Evolutionary conservation across 2,888 invertebrate genomes (phyloP), one percentile per base, ranked within the genome.

Genomic region (Mylabris sibirica): DNA sequence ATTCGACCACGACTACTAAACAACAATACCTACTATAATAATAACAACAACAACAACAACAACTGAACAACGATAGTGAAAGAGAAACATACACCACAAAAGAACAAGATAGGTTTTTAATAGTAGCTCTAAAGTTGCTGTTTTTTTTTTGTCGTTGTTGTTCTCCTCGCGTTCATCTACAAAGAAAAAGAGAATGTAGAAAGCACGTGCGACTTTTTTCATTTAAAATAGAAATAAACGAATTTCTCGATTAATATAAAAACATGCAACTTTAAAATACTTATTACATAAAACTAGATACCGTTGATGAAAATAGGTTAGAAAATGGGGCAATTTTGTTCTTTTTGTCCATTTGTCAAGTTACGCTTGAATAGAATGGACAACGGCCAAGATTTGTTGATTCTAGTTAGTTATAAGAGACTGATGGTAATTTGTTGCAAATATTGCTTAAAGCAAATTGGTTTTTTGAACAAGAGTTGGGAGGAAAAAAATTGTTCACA

Each of bases 331-430:
- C 49, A 49, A 20, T 49, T 49, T 20, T 44, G 17, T n/a, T 4
- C 6, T 20, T 20, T 20, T 20, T 49, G 11, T 49, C 20, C 11
- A 49, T 11, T 67, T 66, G 59, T 30, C 65, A 57, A 67, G 70
- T 70, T 64, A 70, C 67, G 70, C 64, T 70, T 64, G 67, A 70
- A 60, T 67, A 59, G 60, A 57, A 66, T 20, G 44, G 66, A 65
- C 67, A 70, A 70, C 67, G 53, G 70, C 8, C 8, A 22, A 49
- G 49, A 20, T 49, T 49, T 49, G 49, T 49, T 11, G 49, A 49
- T 49, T 49, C 9, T 49, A 9, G 49, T 41, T 14, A 2, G 3
- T 14, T 14, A 41, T 14, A 14, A 17, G 2, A 20, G 49, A 17
- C 17, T 17, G n/a, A 44, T 44, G 44, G 14, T 44, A 44, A n/a